Evolutionary conservation across 1,140 invertebrate species (phyloP), one percentile per base, ranked within the genome.

Genomic region (Tetraneura akinire): DNA sequence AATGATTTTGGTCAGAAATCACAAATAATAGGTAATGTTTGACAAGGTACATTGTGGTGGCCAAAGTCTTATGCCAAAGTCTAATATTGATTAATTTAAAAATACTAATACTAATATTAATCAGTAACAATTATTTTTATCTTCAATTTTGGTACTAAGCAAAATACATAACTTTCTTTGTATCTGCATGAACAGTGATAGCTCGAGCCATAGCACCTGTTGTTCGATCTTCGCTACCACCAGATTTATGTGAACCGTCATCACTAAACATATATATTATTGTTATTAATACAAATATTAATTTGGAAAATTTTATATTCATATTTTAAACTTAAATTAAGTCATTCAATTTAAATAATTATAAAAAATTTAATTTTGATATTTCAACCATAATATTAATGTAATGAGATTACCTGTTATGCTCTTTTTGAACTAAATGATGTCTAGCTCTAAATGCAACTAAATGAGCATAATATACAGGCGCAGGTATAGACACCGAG

Each of bases 151-250:
- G 66, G 66, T 47, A 45, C 18, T 93, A 99, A 85, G 97, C 97
- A 88, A 98, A 99, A 89, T 99, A 99, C 97, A 99, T 99, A 85
- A 99, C 97, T 88, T 96, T 96, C 87, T 96, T 97, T 83, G 97
- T 98, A 86, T 99, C 96, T 0, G 96, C 94, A 87, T 99, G 98
- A 74, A 99, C 97, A n/a, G 97, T 97, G 82, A 99, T 98, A 80
- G 98, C 97, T 83, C 97, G 89, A 29, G 96, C 96, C 96, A 99
- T 97, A 81, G 96, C 97, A 73, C 94, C 93, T 26, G 96, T 95
- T 71, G 97, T 98, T 82, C 97, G 90, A 86, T 99, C 97, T 87
- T 99, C 97, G 84, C 94, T 96, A 85, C 96, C 98, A 80, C 96
- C 96, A 23, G 96, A 98, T 86, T 98, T 96, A 87, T 99, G 97